Evolutionary conservation across 2,113 vertebrate species (phyloP), one percentile per base, ranked within the genome.

Genomic region (Burhinus bistriatus): DNA sequence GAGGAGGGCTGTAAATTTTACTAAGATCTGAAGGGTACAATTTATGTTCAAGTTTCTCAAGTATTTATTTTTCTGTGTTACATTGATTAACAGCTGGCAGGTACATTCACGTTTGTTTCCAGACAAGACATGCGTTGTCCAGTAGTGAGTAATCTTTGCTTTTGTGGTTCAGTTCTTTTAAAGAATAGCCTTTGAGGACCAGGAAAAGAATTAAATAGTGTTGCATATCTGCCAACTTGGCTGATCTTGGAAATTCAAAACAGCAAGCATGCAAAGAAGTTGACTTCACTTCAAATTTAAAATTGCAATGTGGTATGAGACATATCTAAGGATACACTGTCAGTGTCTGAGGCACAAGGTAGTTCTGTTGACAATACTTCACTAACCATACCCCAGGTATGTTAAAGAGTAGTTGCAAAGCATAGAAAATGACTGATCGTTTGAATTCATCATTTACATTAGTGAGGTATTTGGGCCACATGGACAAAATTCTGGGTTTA

Each of bases 101-200:
- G 27, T 19, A 80, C 9, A 12, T 47, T 58, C 47, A 57, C 51
- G 75, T 93, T 96, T 89, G 27, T 91, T 94, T 96, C 95, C 86
- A 97, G 89, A 87, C 36, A 93, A 89, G 47, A 71, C 26, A 34
- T 40, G n/a, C 65, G 42, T 54, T 78, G 57, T 96, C 88, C 90
- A 81, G 62, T 27, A 54, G 17, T 68, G 77, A 95, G n/a, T 64
- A 93, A 89, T 86, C 62, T 78, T 93, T 92, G 55, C 38, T 93
- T 96, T 93, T 93, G 75, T 96, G 57, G 42, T 96, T 97, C 81
- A 93, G 3, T 93, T 90, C 86, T 94, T 96, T 91, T 59, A 94
- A 96, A 96, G 75, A 96, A 94, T 88, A 68, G 19, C 3, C n/a
- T 92, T 93, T 90, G 78, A 87, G 38, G 49, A 34, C 70, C 70